Base-by-base conservation (phyloP, 2,113 vertebrate species). In the Shinisaurus crocodilurus region DNA sequence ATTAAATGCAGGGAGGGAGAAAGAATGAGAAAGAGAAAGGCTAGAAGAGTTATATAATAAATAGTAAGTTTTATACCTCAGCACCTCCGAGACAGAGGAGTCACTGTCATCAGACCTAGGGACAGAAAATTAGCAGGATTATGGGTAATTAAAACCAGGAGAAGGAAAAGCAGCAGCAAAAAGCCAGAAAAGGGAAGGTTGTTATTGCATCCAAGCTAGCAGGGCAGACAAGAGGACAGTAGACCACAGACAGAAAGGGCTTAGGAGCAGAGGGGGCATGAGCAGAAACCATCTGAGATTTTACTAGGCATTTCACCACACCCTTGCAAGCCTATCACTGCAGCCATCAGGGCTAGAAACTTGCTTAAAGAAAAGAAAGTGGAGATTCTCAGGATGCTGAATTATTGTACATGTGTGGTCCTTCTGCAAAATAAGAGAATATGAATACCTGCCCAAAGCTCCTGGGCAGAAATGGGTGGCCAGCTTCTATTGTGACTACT, bases 71-170 rank as follows among this genome's bases (percentile, higher is more conserved):
- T 97, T 98, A 97, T 99, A 99, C 99, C 99, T 99, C 98, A 99
- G 98, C 97, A 99, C 98, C 98, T 99, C 99, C 97, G 99, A 99
- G 98, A 99, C 98, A 98, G 99, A 99, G 98, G 98, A 99, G 97
- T 99, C 99, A 98, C 99, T 99, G 98, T 99, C 99, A 98, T 99
- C 99, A 96, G 99, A 99, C 99, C 99, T 99, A 98, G 97, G 98
- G 98, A 98, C 98, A 99, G 98, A 99, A 98, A 98, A 98, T 98
- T 97, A 98, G 98, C 98, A 97, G 97, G 97, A 97, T 98, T 98
- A 98, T 93, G 97, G 97, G 97, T 94, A 93, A 97, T 97, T 96
- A 87, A 96, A 93, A 95, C 94, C 88, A 94, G 93, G 92, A 93
- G 82, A 45, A 94, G 94, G 92, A 87, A 83, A 93, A 91, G 92